phyloP scores from a whole-genome alignment of 2,888 invertebrate genomes.

The Aricia artaxerxes region DNA sequence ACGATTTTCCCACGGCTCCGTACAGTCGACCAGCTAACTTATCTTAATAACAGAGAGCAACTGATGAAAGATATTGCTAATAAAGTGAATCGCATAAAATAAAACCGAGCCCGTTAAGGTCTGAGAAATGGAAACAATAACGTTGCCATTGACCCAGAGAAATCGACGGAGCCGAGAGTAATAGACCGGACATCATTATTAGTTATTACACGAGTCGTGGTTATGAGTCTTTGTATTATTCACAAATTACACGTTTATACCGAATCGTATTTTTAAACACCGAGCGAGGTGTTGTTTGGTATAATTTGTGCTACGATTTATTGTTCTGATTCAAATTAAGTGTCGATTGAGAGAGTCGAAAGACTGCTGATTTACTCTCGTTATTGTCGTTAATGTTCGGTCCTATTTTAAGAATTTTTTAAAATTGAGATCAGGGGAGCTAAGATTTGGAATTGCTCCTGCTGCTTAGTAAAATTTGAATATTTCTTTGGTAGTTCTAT shows the following conservation, averaged over 20 bases:
- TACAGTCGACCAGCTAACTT: slow-evolving; percentile 39
- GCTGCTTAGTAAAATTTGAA: not conserved
- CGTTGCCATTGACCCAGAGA: slow-evolving; percentile 37
- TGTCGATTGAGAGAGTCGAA: not conserved
- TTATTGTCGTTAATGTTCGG: not conserved
- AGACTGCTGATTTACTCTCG: not conserved
- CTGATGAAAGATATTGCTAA: slow-evolving; percentile 29
- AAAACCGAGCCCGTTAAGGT: slow-evolving; percentile 35
- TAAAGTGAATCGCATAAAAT: slow-evolving; percentile 29
- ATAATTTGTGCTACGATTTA: slow-evolving; percentile 13
- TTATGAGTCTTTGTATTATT: slow-evolving; percentile 27
- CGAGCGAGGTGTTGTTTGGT: not conserved
- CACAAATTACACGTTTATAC: slow-evolving; percentile 19
- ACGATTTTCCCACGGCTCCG: slow-evolving; percentile 56
- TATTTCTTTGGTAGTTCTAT: not conserved
- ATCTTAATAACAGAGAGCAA: slow-evolving; percentile 28
- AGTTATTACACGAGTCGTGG: slow-evolving; percentile 28
- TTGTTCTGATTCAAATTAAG: not conserved
- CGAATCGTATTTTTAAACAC: slow-evolving; percentile 19
- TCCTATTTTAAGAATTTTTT: not conserved
- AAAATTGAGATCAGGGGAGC: not conserved
- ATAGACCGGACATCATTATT: slow-evolving; percentile 29
- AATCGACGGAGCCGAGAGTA: slow-evolving; percentile 25
- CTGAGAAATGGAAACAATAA: slow-evolving; percentile 39
- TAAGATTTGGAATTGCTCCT: not conserved